Conservation (phyloP, 2,113 vertebrate species). For the Motacilla alba region DNA sequence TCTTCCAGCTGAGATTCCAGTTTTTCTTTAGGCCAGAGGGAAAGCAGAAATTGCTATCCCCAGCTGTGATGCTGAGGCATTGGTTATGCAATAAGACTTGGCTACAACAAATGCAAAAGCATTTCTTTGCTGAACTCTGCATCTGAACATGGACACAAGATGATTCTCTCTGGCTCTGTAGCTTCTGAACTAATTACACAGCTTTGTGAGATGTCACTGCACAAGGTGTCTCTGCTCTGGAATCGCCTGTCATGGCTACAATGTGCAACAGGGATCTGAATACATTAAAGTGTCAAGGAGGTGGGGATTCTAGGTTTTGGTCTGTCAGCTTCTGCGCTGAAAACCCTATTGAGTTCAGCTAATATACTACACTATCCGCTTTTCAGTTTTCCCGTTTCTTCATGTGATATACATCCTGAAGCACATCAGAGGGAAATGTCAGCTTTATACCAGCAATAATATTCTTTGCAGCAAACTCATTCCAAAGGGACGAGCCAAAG, state of each 20-base stretch:
- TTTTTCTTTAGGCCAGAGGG: neutral
- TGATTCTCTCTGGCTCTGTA: neutral
- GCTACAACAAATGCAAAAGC: neutral
- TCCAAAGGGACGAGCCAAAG: neutral
- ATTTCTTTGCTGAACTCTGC: neutral
- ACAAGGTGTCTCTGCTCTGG: neutral
- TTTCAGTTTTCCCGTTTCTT: neutral
- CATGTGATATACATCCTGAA: neutral
- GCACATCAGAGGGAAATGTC: neutral
- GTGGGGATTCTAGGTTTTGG: neutral
- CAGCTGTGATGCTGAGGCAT: neutral
- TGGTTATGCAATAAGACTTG: neutral
- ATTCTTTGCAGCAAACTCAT: neutral
- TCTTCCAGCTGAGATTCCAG: neutral
- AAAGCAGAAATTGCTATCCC: neutral
- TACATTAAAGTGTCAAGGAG: neutral
- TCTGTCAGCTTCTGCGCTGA: neutral
- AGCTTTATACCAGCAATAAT: neutral
- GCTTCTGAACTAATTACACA: conserved; percentile 41
- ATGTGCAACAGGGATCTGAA: neutral
- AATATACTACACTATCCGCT: neutral
- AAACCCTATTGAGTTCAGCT: neutral
- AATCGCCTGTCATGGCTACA: neutral
- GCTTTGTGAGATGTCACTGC: neutral
- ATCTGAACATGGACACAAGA: neutral